Base-by-base conservation (phyloP, 2,888 invertebrate genomes). In the Smittia sp. region DNA sequence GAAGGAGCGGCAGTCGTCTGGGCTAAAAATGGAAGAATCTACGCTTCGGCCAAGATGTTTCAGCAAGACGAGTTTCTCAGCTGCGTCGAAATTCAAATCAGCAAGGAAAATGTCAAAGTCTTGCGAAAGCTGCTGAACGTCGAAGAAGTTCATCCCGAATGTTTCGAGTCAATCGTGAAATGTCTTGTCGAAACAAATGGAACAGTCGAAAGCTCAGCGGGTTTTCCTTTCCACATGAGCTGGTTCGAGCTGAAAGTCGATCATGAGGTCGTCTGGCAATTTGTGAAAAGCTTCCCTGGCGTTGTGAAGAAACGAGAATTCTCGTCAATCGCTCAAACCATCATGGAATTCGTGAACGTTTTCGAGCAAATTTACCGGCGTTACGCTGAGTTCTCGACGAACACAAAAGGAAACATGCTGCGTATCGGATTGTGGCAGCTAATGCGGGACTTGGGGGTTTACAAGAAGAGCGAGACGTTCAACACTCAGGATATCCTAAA, bases 161-260 rank as follows among this genome's bases (percentile, higher is more conserved):
- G 2, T 22, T 67, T 67, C 22, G 18, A 67, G n/a, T 18, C 22
- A 22, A 9, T 58, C 22, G 9, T 46, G 4, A 58, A n/a, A 18
- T 9, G 9, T 22, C 65, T 65, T 65, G 11, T 65, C 27, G 11
- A 9, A 3, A 62, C 9, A 7, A 9, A 62, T 15, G 46, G 46
- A 13, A 32, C 9, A 6, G n/a, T 3, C 4, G 22, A 58, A 22
- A 18, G 1, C 22, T 15, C 32, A 13, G 25, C 27, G 18, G 7
- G 1, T 13, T 67, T 39, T 22, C 68, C 68, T 24, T 69, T 69
- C 15, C 52, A 69, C 24, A 20, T 18, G 18, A 18, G 2, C 3
- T 58, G 62, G 58, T 72, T 72, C n/a, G 38, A 32, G 15, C 38
- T 72, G 32, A 18, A 72, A 20, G 62, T 72, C 11, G 58, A 72